These are phyloP conservation scores for Chaetops frenatus DNA, from an alignment of 2,113 vertebrate genomes.

Conservation along the genomic window DNA sequence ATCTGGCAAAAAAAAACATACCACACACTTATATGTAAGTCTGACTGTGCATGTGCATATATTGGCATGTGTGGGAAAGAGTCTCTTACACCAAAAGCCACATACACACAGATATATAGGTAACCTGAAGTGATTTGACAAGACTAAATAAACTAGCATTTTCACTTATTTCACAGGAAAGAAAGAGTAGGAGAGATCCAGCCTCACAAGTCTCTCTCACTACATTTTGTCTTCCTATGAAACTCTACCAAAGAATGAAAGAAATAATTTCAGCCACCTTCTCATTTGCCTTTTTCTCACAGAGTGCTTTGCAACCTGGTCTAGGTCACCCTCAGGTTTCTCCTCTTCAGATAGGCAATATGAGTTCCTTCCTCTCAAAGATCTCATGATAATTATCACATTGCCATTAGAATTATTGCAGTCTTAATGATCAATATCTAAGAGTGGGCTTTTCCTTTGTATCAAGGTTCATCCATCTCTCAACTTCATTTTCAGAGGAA, in stretches of 20 bases:
- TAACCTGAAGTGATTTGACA: neutral
- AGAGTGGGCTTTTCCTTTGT: neutral
- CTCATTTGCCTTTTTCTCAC: neutral
- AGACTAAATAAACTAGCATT: neutral
- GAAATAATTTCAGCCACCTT: neutral
- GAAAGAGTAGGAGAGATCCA: neutral
- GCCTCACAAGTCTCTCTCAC: neutral
- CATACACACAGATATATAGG: neutral
- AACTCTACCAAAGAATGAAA: neutral
- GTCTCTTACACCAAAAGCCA: neutral
- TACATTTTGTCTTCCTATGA: neutral
- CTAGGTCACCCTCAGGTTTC: neutral
- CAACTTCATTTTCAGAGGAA: neutral
- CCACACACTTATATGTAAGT: neutral
- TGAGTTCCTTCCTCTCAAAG: neutral
- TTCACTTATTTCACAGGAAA: neutral
- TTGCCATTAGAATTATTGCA: neutral
- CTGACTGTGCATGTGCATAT: neutral
- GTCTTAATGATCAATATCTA: neutral
- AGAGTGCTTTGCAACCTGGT: neutral
- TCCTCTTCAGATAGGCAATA: neutral
- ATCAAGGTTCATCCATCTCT: neutral
- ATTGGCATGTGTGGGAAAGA: neutral
- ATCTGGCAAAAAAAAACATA: neutral
- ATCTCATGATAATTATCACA: neutral